Conservation (phyloP, 2,888 invertebrate genomes). For the Adelphocoris suturalis region DNA sequence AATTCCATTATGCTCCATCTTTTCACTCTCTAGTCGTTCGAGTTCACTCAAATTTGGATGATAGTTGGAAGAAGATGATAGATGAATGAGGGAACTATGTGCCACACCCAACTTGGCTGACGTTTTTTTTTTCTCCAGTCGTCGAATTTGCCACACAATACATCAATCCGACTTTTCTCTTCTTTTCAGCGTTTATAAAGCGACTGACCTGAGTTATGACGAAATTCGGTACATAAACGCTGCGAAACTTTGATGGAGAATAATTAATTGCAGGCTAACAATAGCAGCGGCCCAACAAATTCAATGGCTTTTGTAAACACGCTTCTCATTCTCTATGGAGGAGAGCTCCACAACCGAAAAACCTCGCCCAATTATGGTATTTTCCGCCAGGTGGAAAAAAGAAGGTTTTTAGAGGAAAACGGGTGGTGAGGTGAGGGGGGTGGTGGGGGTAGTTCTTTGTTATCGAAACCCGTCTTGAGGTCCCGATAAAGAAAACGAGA, state of each 20-base stretch:
- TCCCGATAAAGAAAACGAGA: conserved; percentile 47
- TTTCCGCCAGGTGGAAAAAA: conserved; percentile 38
- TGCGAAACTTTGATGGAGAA: background rate
- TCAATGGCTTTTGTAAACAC: conserved; percentile 49
- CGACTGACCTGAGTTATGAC: too few relatives aligned
- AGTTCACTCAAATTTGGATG: too few relatives aligned
- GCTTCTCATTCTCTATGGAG: conserved; percentile 10
- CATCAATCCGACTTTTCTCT: too few relatives aligned
- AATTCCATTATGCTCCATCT: too few relatives aligned
- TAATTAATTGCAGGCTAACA: conserved; percentile 37
- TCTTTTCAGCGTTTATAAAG: too few relatives aligned
- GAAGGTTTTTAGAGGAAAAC: background rate
- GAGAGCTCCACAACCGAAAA: conserved; percentile 34
- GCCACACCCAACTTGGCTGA: too few relatives aligned
- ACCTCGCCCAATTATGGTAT: conserved; percentile 28
- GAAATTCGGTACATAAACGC: too few relatives aligned
- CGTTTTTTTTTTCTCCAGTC: too few relatives aligned
- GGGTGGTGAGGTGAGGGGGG: background rate
- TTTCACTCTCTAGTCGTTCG: too few relatives aligned
- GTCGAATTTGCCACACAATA: too few relatives aligned
- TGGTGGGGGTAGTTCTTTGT: conserved; percentile 13
- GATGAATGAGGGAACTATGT: too few relatives aligned
- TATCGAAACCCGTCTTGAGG: conserved; percentile 56
- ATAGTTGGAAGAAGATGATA: too few relatives aligned
- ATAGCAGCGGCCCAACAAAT: background rate